Conservation (phyloP, 1,140 invertebrate species). For the Lucilia sericata region DNA sequence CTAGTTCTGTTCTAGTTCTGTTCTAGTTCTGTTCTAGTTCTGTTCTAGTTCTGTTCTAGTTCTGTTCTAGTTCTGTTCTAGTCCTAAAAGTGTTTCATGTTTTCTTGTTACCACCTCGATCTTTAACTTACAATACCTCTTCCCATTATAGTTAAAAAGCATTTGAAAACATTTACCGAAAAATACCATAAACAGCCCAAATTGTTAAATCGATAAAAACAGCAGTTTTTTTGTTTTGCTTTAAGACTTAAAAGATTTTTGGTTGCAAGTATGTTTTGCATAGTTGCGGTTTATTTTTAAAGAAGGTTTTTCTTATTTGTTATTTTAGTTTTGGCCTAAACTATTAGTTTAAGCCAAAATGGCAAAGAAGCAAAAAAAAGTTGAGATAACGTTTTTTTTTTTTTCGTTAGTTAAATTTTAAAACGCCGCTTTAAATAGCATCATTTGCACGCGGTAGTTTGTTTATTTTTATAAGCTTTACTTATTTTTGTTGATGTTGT, state of each 20-base stretch:
- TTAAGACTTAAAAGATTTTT: conserved; percentile 23
- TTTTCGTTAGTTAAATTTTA: conserved; percentile 27
- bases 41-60: too few relatives aligned
- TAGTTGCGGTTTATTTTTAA: conserved; percentile 33
- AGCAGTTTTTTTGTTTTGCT: background rate
- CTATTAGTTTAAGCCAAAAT: conserved; percentile 12
- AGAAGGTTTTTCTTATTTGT: background rate
- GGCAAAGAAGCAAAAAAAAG: background rate
- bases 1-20: too few relatives aligned
- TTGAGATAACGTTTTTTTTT: conserved; percentile 30
- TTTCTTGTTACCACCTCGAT: background rate
- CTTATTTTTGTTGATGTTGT: too few relatives aligned
- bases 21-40: too few relatives aligned
- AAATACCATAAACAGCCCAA: conserved; percentile 39
- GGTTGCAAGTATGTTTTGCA: conserved; percentile 2
- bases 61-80: too few relatives aligned
- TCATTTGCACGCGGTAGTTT: conserved; percentile 40
- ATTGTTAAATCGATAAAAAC: conserved; percentile 36
- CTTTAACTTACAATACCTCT: background rate
- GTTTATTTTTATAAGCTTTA: background rate
- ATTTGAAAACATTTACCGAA: conserved; percentile 30
- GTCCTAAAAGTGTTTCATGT: too few relatives aligned
- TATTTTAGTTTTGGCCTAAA: background rate
- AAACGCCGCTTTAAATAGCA: conserved; percentile 43
- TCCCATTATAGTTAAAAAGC: background rate